Evolutionary conservation across 2,888 invertebrate species (phyloP), one percentile per base, ranked within the genome.

Genomic region (Chrysolina americana): DNA sequence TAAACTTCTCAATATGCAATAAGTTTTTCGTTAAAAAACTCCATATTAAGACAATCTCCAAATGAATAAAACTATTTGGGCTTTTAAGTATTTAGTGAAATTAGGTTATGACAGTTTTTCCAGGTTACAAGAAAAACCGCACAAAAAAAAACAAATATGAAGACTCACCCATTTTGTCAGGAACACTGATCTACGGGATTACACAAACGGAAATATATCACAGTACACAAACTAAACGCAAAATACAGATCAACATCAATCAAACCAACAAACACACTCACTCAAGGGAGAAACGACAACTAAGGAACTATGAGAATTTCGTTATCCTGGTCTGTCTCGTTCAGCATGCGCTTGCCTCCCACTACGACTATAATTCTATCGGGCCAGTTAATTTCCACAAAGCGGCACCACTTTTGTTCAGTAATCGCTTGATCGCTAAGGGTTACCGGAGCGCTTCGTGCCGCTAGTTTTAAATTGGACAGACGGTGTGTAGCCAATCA

Each of bases 401-500:
- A 74, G 75, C 75, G 72, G 75, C 56, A 48, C 63, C 8, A 28
- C 0, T 36, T 59, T 8, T 28, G 59, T 59, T 28, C n/a, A 8
- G 9, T 8, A 36, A 28, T 59, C n/a, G 59, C 59, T 36, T 36
- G n/a, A 36, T 28, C 28, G 28, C 9, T 59, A 15, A 8, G 13
- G 15, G 28, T 59, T 21, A 59, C 36, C 28, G n/a, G 15, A 13
- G 11, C 36, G 59, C 1, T 15, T 59, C 41, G 28, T 66, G 75
- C 80, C 78, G 79, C 77, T 77, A 64, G 41, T 50, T 65, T 66
- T n/a, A 68, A 59, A 78, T 53, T 65, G 59, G 53, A 41, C 44
- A 70, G 56, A 41, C 53, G 53, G 5, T 10, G 65, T 28, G 44
- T 28, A 65, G 47, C 80, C 80, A 80, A 80, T 80, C 56, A 65